Conservation (phyloP, 2,797 vertebrate species). For the Karalla daura region DNA sequence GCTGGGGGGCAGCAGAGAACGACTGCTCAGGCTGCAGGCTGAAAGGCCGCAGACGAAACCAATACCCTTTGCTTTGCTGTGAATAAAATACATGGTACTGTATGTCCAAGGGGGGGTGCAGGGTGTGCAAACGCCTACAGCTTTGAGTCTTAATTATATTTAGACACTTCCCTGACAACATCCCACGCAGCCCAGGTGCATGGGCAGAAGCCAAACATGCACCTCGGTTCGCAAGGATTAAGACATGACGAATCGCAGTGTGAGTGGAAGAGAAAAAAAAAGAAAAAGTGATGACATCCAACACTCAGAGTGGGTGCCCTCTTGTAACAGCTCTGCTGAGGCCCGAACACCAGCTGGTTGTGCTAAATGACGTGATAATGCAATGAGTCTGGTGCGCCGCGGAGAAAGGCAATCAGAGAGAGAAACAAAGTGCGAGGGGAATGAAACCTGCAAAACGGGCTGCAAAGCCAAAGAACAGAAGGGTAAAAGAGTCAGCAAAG, state of each 20-base stretch:
- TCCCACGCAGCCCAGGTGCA: background rate
- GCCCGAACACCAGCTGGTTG: slow-evolving; percentile 16
- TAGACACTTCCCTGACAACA: background rate
- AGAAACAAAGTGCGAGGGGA: background rate
- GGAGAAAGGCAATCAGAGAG: slow-evolving; percentile 12
- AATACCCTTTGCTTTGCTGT: background rate
- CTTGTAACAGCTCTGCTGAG: background rate
- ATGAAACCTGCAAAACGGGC: slow-evolving; percentile 4
- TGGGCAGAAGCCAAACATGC: background rate
- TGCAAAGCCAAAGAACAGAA: background rate
- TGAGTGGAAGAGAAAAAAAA: no score
- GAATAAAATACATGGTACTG: background rate
- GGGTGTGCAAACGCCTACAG: background rate
- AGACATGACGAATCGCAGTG: background rate
- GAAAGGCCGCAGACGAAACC: background rate
- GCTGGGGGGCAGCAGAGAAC: slow-evolving; percentile 56
- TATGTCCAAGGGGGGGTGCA: no score
- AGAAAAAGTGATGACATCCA: background rate
- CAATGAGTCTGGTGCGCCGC: background rate
- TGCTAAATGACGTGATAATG: slow-evolving; percentile 24
- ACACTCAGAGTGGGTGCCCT: background rate
- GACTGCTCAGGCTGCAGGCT: background rate
- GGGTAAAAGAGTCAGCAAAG: background rate
- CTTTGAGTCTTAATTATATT: background rate
- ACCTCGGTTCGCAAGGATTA: background rate